Evolutionary conservation across 2,888 invertebrate species (phyloP).

Genomic region (Morinoia aosen): DNA sequence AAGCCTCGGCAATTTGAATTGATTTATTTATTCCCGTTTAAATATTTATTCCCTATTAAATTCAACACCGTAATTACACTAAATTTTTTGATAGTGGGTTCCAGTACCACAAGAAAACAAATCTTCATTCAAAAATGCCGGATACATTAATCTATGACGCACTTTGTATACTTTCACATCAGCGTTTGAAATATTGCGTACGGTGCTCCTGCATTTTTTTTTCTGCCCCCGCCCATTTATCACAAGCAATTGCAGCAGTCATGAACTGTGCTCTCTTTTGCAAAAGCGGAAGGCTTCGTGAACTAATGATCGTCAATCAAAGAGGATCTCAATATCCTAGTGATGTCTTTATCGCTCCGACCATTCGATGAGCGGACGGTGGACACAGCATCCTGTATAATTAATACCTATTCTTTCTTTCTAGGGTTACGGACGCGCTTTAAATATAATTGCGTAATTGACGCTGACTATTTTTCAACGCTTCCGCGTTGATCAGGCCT

Average conservation of each 20-base stretch:
- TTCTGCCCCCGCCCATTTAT: not conserved
- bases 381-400: not conserved
- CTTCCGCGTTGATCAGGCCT: not conserved
- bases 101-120: not conserved
- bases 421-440: not conserved
- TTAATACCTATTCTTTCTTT: slow-evolving; percentile 1
- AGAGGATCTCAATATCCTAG: not conserved
- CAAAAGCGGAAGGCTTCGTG: not conserved
- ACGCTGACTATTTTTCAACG: not conserved
- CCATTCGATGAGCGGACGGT: not conserved
- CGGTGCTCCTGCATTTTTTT: not conserved
- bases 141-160: not conserved
- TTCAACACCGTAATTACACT: not conserved
- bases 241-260: not conserved
- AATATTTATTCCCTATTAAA: not conserved
- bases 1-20: not conserved
- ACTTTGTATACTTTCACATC: slow-evolving; percentile 2
- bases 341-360: not conserved
- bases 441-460: not conserved
- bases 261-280: not conserved
- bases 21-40: slow-evolving; percentile 1
- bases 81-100: not conserved
- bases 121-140: not conserved
- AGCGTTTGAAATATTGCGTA: not conserved
- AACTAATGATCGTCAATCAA: not conserved